phyloP scores from a whole-genome alignment of 2,888 invertebrate species.

The Drosophila koepferae region DNA sequence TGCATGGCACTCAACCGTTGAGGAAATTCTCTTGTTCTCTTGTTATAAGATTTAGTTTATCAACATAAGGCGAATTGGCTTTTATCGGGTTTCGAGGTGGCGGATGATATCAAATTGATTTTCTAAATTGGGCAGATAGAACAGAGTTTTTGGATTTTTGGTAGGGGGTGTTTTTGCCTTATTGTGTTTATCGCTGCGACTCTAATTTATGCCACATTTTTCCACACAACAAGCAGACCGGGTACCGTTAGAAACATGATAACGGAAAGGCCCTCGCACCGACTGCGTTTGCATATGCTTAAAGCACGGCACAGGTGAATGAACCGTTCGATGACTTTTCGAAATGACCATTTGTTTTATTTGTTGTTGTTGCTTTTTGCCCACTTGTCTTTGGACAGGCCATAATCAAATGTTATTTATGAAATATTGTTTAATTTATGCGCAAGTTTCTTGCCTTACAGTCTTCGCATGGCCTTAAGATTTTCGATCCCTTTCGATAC shows the following conservation, averaged over 20 bases:
- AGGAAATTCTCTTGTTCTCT: slow-evolving; percentile 40
- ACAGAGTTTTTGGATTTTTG: slow-evolving; percentile 23
- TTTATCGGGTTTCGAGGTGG: slow-evolving; percentile 56
- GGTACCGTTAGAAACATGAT: slow-evolving; percentile 54
- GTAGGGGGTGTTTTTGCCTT: slow-evolving; percentile 36
- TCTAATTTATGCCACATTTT: slow-evolving; percentile 65
- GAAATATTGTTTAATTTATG: slow-evolving; percentile 70
- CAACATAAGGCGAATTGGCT: slow-evolving; percentile 45
- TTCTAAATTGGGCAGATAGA: slow-evolving; percentile 14
- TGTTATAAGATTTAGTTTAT: slow-evolving; percentile 58
- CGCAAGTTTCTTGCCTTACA: slow-evolving; percentile 25
- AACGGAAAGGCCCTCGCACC: slow-evolving; percentile 12
- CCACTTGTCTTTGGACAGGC: slow-evolving; percentile 46
- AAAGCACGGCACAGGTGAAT: slow-evolving; percentile 63
- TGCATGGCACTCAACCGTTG: slow-evolving; percentile 27
- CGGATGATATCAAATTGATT: slow-evolving; percentile 55
- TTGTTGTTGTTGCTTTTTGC: slow-evolving; percentile 24
- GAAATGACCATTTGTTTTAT: slow-evolving; percentile 63
- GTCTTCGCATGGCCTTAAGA: neutral
- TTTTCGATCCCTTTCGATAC: slow-evolving; percentile 15
- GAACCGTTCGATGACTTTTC: slow-evolving; percentile 70
- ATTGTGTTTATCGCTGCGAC: slow-evolving; percentile 6
- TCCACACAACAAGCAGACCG: slow-evolving; percentile 32
- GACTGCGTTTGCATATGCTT: slow-evolving; percentile 57
- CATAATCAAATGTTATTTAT: slow-evolving; percentile 69